Conservation (phyloP, 2,797 vertebrate genomes). For the Hoplostethus atlanticus region DNA sequence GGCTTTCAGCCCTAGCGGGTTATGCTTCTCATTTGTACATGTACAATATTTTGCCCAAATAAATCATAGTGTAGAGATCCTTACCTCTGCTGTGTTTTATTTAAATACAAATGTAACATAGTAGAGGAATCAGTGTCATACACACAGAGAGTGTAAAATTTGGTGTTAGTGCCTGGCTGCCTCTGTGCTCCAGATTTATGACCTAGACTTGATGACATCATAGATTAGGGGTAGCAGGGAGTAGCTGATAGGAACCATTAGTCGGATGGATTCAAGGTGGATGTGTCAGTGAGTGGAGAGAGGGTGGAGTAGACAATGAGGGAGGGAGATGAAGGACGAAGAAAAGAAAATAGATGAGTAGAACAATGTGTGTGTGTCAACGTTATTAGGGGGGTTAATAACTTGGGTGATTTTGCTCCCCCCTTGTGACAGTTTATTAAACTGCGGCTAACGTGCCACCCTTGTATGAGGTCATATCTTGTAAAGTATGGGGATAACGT, state of each 20-base stretch:
- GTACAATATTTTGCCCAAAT: slow-evolving; percentile 23
- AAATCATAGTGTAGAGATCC: slow-evolving; percentile 31
- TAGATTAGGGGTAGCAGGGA: slow-evolving; percentile 40
- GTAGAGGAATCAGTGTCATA: slow-evolving; percentile 22
- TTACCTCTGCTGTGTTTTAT: slow-evolving; percentile 41
- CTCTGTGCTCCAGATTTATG: slow-evolving; percentile 59
- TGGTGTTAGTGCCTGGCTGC: not conserved
- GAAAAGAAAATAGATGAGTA: not conserved
- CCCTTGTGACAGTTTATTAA: slow-evolving; percentile 68
- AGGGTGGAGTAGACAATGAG: slow-evolving; percentile 3
- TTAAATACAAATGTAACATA: not conserved
- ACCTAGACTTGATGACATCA: slow-evolving; percentile 54
- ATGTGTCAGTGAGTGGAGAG: slow-evolving; percentile 2
- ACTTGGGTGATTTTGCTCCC: slow-evolving; percentile 59
- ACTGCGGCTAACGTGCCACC: slow-evolving; percentile 44
- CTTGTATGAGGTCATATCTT: too few species aligned
- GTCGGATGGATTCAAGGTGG: slow-evolving; percentile 51
- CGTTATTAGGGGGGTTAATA: slow-evolving; percentile 33
- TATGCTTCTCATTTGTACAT: slow-evolving; percentile 12
- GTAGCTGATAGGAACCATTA: slow-evolving; percentile 50
- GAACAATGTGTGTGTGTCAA: slow-evolving; percentile 23
- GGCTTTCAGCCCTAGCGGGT: slow-evolving; percentile 11
- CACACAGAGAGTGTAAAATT: slow-evolving; percentile 3
- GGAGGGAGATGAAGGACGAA: not conserved
- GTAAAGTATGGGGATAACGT: too few species aligned